Conservation (phyloP, 2,888 invertebrate species). For the Polydrusus pterygomalis region DNA sequence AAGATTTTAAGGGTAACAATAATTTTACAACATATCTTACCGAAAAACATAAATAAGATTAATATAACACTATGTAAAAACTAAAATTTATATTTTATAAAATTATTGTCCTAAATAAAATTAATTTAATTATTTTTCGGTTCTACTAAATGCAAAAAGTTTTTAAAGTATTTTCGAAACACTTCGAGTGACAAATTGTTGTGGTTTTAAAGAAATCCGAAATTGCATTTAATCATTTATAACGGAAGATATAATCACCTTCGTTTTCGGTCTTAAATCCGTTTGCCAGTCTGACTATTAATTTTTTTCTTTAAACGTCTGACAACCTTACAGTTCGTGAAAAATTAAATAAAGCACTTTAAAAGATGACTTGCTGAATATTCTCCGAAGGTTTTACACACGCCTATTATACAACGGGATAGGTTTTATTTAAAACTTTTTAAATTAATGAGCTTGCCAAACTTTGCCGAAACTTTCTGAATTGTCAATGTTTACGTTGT, state of each 20-base stretch:
- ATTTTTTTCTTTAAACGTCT: slow-evolving; percentile 29
- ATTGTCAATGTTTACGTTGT: slow-evolving; percentile 32
- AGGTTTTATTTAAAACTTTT: slow-evolving; percentile 46
- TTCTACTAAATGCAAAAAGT: too few species aligned
- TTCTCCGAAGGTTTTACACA: slow-evolving; percentile 30
- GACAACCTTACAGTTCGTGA: slow-evolving; percentile 30
- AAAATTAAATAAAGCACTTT: slow-evolving; percentile 48
- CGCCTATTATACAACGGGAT: slow-evolving; percentile 38
- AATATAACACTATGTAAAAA: too few species aligned
- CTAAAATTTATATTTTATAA: too few species aligned
- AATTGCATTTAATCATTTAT: slow-evolving; percentile 21
- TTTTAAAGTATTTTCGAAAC: neutral
- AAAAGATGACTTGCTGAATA: slow-evolving; percentile 36
- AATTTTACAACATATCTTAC: too few species aligned
- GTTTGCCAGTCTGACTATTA: slow-evolving; percentile 19
- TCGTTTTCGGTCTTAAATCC: slow-evolving; percentile 32
- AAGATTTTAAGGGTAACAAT: too few species aligned
- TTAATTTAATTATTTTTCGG: too few species aligned
- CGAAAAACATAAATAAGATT: too few species aligned
- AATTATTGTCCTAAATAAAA: too few species aligned
- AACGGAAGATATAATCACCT: slow-evolving; percentile 31
- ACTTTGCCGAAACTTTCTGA: slow-evolving; percentile 33
- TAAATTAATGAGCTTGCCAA: slow-evolving; percentile 43
- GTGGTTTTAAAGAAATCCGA: slow-evolving; percentile 7
- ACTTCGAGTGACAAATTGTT: slow-evolving; percentile 13